Evolutionary conservation across 2,888 invertebrate genomes (phyloP).

Genomic region (Opisthograptis luteolata): DNA sequence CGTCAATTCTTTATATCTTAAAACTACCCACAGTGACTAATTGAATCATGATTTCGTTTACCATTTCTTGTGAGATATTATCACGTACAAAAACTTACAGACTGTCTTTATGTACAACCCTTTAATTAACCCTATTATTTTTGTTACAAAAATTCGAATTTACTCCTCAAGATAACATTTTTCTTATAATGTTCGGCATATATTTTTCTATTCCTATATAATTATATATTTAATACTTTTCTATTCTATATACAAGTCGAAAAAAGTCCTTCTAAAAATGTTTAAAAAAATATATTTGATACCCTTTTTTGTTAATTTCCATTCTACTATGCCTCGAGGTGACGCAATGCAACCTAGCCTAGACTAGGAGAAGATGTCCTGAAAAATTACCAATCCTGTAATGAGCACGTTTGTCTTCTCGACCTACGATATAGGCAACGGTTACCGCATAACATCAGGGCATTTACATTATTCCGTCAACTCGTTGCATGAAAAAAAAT

Average conservation of each 20-base stretch:
- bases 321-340: too few relatives aligned
- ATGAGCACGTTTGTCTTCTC: too few relatives aligned
- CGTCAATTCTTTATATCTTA: too few relatives aligned
- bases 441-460: too few relatives aligned
- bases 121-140: background rate
- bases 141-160: background rate
- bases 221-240: too few relatives aligned
- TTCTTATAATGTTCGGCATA: background rate
- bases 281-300: constrained; percentile 12
- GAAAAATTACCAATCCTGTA: too few relatives aligned
- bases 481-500: too few relatives aligned
- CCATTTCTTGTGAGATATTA: background rate
- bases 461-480: too few relatives aligned
- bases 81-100: background rate
- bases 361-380: too few relatives aligned
- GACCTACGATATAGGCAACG: too few relatives aligned
- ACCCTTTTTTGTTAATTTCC: background rate
- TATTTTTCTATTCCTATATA: constrained; percentile 6
- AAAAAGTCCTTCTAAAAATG: background rate
- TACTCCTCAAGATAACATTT: background rate
- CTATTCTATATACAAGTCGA: background rate
- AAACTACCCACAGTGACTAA: too few relatives aligned
- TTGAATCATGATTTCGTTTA: background rate
- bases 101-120: background rate
- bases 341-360: too few relatives aligned